Evolutionary conservation across 2,797 vertebrate genomes (phyloP).

Genomic region (Chloroceryle amazona): DNA sequence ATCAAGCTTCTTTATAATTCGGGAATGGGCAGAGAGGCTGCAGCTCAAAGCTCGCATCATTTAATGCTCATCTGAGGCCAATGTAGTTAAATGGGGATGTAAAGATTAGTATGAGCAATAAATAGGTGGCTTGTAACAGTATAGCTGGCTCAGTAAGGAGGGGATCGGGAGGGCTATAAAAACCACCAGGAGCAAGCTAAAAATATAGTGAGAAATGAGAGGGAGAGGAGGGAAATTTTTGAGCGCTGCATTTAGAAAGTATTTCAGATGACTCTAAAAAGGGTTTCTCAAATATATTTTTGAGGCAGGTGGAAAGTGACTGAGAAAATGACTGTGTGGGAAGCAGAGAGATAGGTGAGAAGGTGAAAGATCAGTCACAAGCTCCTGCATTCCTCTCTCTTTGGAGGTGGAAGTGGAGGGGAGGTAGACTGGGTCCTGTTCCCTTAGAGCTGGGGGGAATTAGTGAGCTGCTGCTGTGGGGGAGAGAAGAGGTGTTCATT

Average conservation of each 20-base stretch:
- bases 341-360: not conserved
- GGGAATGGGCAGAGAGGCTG: slow-evolving; percentile 12
- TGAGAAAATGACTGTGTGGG: not conserved
- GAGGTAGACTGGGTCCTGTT: not conserved
- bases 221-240: slow-evolving; percentile 39
- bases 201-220: slow-evolving; percentile 60
- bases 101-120: slow-evolving; percentile 64
- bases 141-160: slow-evolving; percentile 38
- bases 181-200: slow-evolving; percentile 40
- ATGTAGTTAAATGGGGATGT: slow-evolving; percentile 59
- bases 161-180: slow-evolving; percentile 67
- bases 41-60: not conserved
- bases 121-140: slow-evolving; percentile 69
- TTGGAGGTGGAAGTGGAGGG: not conserved
- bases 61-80: slow-evolving; percentile 63
- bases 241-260: slow-evolving; percentile 46
- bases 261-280: slow-evolving; percentile 44
- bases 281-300: slow-evolving; percentile 6
- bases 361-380: not conserved
- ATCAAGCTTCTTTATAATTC: slow-evolving; percentile 1
- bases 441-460: not conserved
- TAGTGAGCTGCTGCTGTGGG: not conserved
- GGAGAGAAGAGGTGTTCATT: not conserved
- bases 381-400: not conserved
- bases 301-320: slow-evolving; percentile 25